Conservation (phyloP, 2,888 invertebrate genomes). For the Limnephilus lunatus region DNA sequence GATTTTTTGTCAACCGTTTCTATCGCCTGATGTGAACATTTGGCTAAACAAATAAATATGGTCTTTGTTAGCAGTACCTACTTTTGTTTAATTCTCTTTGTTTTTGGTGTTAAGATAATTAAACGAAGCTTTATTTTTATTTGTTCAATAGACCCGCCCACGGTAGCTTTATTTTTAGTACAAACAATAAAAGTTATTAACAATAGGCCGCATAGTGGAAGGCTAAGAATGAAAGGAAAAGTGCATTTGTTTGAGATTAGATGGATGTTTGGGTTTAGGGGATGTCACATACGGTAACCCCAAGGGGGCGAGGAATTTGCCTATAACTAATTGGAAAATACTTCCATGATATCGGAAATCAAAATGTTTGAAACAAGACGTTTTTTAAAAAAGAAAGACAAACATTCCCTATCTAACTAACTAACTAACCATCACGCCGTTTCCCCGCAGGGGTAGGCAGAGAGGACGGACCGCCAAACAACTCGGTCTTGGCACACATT, state of each 20-base stretch:
- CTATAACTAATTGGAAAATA: not conserved
- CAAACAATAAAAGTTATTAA: not conserved
- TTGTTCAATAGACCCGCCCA: not conserved
- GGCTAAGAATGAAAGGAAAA: not conserved
- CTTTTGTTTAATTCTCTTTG: not conserved
- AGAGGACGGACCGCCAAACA: too few species aligned
- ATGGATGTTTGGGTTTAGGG: slow-evolving; percentile 11
- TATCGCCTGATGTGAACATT: slow-evolving; percentile 2
- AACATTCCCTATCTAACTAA: too few species aligned
- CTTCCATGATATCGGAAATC: not conserved
- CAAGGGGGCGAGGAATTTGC: not conserved
- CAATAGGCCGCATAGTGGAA: slow-evolving; percentile 11
- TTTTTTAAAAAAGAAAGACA: too few species aligned
- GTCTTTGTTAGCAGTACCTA: not conserved
- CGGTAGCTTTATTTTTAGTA: not conserved
- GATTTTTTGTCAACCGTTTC: not conserved
- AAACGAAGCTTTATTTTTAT: slow-evolving; percentile 5
- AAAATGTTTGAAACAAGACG: too few species aligned
- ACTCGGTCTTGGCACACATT: too few species aligned
- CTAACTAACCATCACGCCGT: too few species aligned
- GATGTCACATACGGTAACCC: not conserved
- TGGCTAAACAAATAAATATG: not conserved
- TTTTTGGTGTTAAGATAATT: not conserved
- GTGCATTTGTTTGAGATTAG: slow-evolving; percentile 12
- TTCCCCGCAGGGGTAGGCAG: too few species aligned